Evolutionary conservation across 1,140 invertebrate species (phyloP), one percentile per base, ranked within the genome.

Genomic region (Spodoptera frugiperda): DNA sequence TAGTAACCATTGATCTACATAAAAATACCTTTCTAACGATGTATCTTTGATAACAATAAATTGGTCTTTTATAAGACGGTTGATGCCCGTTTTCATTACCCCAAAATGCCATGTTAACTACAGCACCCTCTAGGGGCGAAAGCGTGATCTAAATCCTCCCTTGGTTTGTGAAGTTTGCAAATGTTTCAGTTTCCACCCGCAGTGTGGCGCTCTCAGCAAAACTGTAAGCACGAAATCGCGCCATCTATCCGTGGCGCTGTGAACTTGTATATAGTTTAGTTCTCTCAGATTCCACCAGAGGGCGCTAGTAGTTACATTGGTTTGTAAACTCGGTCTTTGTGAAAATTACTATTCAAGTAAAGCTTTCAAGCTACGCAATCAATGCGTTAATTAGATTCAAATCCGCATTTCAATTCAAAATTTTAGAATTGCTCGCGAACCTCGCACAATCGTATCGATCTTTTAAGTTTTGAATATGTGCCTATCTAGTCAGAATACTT

Each of bases 321-420:
- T 21, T 33, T 33, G 12, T 8, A 44, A 61, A 33, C 8, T 33
- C 6, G n/a, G n/a, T 33, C 6, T 39, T 17, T 1, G n/a, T 63
- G 15, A 15, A 44, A 11, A 15, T 63, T 63, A 44, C 17, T 44
- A 57, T 57, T 57, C 12, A 25, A 33, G 33, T 14, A 44, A 44
- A 63, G 15, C n/a, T 44, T 15, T 57, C 21, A 19, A 3, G 59
- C 15, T 49, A 12, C 44, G 39, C 44, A 67, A 49, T 49, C 44
- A 67, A 49, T 17, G 46, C 63, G 46, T 49, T 67, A 48, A 67
- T 67, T 67, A n/a, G 17, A 48, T 67, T 48, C 19, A 49, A 65
- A 67, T 65, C 44, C 15, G 57, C 11, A 61, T 63, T 61, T 15
- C 44, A 63, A 17, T 44, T 44, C 2, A 5, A 63, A 17, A 33